phyloP scores from a whole-genome alignment of 2,888 invertebrate genomes.

The Cheilosia impressa region DNA sequence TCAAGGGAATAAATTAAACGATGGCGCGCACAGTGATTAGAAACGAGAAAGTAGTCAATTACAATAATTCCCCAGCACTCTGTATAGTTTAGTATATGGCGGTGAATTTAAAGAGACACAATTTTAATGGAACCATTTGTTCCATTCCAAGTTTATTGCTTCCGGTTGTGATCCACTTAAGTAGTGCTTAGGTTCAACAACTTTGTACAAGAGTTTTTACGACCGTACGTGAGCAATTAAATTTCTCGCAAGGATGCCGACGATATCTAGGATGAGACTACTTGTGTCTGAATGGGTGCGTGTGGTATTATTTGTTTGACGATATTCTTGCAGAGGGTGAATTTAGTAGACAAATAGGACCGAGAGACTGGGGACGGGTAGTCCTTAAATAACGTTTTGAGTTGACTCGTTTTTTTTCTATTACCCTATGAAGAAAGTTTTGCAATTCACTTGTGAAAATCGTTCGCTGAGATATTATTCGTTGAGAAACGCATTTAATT shows the following conservation, averaged over 20 bases:
- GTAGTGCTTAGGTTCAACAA: slow-evolving; percentile 67
- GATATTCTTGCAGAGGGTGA: slow-evolving; percentile 28
- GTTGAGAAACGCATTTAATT: no score
- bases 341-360: slow-evolving; percentile 24
- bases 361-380: background rate
- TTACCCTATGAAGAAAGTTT: background rate
- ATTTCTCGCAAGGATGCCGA: slow-evolving; percentile 44
- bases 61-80: slow-evolving; percentile 1
- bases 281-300: slow-evolving; percentile 3
- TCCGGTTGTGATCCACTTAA: slow-evolving; percentile 76
- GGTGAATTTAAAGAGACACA: slow-evolving; percentile 36
- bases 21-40: slow-evolving; percentile 47
- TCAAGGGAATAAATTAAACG: slow-evolving; percentile 54
- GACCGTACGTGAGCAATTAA: slow-evolving; percentile 64
- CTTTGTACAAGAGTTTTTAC: slow-evolving; percentile 64
- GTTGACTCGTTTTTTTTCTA: background rate
- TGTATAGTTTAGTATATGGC: background rate
- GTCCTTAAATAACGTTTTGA: slow-evolving; percentile 12
- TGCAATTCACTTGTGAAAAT: background rate
- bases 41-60: slow-evolving; percentile 50
- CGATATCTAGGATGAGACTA: background rate
- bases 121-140: slow-evolving; percentile 51
- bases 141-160: slow-evolving; percentile 63
- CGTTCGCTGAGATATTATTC: no score
- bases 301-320: slow-evolving; percentile 40